Evolutionary conservation across 2,888 invertebrate genomes (phyloP), one percentile per base, ranked within the genome.

Genomic region (Synergus umbraculus): DNA sequence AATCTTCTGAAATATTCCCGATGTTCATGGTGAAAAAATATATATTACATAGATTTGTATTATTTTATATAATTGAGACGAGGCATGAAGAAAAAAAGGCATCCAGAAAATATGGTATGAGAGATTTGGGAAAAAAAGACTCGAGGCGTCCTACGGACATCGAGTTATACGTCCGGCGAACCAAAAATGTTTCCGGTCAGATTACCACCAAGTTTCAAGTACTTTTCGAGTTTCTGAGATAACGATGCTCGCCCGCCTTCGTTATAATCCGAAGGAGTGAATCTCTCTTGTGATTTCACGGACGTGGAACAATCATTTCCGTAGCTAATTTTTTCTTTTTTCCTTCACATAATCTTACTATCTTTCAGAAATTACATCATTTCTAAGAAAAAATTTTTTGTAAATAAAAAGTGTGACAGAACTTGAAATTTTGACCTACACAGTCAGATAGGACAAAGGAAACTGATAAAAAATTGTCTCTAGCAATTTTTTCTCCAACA

Each of bases 131-230:
- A 60, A 9, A 60, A 60, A 58, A 60, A 60, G 44, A 44, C 44
- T 44, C 44, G 2, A 15, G 49, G 49, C 60, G 12, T 22, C 4
- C 60, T 65, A 9, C 41, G 65, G 65, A 15, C 65, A 65, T 65
- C n/a, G 76, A 79, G 69, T 65, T 77, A 80, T 77, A 78, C 76
- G 78, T 77, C 63, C 69, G 78, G 63, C 77, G 69, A 76, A 64
- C 80, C 76, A 81, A 84, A 81, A 77, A 43, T 86, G 83, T 85
- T 88, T 87, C 85, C 84, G 85, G 86, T 86, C 85, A 85, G 83
- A 85, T 87, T 85, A 83, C 83, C 83, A 76, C 83, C 83, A 80
- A 81, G 83, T 83, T 85, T 87, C 83, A 79, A 85, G 84, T 80
- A 84, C 83, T 81, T 84, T 80, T 82, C 81, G 82, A 84, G 82